Conservation (phyloP, 2,797 vertebrate species). For the Cyclopterus lumpus region DNA sequence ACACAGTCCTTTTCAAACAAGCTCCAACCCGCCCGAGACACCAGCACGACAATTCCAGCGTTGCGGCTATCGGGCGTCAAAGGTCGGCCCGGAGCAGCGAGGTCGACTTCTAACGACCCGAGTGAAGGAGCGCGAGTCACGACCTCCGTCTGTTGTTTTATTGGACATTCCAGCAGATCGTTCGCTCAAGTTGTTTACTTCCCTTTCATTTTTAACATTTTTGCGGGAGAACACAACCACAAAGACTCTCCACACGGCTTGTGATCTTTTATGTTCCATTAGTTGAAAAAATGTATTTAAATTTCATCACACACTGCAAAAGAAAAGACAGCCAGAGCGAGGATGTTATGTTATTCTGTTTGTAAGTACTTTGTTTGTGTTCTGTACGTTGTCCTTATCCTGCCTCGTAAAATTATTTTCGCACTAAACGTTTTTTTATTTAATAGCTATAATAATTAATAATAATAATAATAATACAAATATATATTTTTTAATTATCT, state of each 20-base stretch:
- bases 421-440: not conserved
- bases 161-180: slow-evolving; percentile 30
- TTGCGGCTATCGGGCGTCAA: slow-evolving; percentile 46
- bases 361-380: not conserved
- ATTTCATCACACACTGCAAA: not conserved
- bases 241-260: not conserved
- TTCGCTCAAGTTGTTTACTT: slow-evolving; percentile 30
- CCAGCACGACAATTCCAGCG: slow-evolving; percentile 43
- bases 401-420: not conserved
- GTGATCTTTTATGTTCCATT: not conserved
- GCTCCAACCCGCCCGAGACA: slow-evolving; percentile 42
- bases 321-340: not conserved
- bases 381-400: not conserved
- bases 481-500: not conserved
- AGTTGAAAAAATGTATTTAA: not conserved
- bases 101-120: slow-evolving; percentile 38
- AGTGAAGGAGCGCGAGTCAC: slow-evolving; percentile 11
- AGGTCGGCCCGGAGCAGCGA: slow-evolving; percentile 15
- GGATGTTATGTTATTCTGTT: too few species aligned
- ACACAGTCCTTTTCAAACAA: slow-evolving; percentile 23
- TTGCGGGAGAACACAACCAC: not conserved
- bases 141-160: slow-evolving; percentile 42
- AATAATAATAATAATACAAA: too few species aligned
- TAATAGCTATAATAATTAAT: not conserved
- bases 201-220: slow-evolving; percentile 47